phyloP scores from a whole-genome alignment of 2,888 invertebrate species.

The Ophion slaviceki region DNA sequence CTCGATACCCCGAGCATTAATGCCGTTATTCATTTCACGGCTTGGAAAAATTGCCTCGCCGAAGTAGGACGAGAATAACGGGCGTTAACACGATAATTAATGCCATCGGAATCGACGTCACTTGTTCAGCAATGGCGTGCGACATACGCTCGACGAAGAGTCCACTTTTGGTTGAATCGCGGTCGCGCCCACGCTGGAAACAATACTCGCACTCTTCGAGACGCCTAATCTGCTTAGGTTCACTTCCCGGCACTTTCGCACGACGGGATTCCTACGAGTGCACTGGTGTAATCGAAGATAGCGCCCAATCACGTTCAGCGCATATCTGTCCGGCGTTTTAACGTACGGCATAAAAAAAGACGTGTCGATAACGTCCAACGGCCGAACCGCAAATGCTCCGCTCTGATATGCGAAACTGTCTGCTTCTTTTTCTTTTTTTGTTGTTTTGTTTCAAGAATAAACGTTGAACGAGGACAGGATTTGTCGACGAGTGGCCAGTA shows the following conservation, averaged over 20 bases:
- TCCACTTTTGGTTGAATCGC: constrained; percentile 1
- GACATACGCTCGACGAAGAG: constrained; percentile 15
- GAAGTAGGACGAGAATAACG: constrained; percentile 51
- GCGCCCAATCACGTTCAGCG: neutral
- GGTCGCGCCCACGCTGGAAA: too few species aligned
- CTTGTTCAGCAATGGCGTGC: constrained; percentile 18
- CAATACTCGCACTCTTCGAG: too few species aligned
- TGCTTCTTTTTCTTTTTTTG: neutral
- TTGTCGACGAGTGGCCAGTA: neutral
- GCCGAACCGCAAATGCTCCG: neutral
- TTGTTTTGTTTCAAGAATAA: neutral
- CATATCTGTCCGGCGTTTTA: constrained; percentile 28
- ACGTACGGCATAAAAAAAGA: constrained; percentile 2
- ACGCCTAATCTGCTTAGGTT: too few species aligned
- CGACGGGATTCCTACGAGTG: too few species aligned
- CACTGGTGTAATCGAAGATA: too few species aligned
- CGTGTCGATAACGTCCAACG: constrained; percentile 3
- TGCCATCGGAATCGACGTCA: constrained; percentile 58
- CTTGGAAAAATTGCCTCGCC: constrained; percentile 47
- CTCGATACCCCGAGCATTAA: neutral
- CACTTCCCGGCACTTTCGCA: too few species aligned
- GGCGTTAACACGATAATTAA: constrained; percentile 57
- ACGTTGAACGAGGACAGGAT: neutral
- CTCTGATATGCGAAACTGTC: neutral
- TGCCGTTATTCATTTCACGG: neutral